A percentile compares a stretch with the other conserved stretches of the same genome.
phyloP scores from a whole-genome alignment of 2,113 vertebrate genomes.

The Nematolebias whitei region DNA sequence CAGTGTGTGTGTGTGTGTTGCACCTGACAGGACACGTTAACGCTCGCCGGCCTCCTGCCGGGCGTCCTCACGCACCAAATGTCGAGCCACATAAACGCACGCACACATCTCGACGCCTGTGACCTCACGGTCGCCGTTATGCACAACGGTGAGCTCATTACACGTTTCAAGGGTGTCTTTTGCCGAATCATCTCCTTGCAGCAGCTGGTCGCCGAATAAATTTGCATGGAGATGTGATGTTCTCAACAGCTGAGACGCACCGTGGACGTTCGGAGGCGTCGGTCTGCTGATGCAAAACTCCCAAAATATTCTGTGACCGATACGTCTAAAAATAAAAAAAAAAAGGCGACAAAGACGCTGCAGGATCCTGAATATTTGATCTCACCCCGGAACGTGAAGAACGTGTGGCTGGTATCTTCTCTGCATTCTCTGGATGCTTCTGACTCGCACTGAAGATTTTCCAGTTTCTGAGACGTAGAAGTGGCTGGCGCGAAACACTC shows the following conservation, averaged over 20 bases:
- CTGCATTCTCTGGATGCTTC: slow-evolving; percentile 23
- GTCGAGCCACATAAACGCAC: slow-evolving; percentile 21
- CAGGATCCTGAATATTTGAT: not conserved
- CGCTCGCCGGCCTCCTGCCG: slow-evolving; percentile 8
- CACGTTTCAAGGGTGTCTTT: slow-evolving; percentile 67
- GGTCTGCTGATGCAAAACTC: slow-evolving; percentile 29
- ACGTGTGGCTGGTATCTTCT: not conserved
- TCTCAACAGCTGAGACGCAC: slow-evolving; percentile 48
- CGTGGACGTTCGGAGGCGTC: slow-evolving; percentile 38
- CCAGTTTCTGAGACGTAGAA: not conserved
- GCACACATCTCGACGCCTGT: slow-evolving; percentile 24
- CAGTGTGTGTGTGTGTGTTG: not conserved
- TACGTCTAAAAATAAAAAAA: slow-evolving; percentile 10
- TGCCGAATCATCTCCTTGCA: slow-evolving; percentile 67
- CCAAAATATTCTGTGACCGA: not conserved
- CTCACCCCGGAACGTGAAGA: slow-evolving; percentile 8
- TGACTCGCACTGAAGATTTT: slow-evolving; percentile 11
- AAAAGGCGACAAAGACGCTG: not conserved
- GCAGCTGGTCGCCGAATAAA: slow-evolving; percentile 72
- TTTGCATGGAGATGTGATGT: slow-evolving; percentile 60
- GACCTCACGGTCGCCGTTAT: slow-evolving; percentile 51
- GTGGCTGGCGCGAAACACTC: slow-evolving; percentile 16
- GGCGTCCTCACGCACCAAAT: slow-evolving; percentile 7
- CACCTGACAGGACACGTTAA: slow-evolving; percentile 21
- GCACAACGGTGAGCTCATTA: slow-evolving; percentile 62